Evolutionary conservation across 2,113 vertebrate species (phyloP).

Genomic region (Castor canadensis): DNA sequence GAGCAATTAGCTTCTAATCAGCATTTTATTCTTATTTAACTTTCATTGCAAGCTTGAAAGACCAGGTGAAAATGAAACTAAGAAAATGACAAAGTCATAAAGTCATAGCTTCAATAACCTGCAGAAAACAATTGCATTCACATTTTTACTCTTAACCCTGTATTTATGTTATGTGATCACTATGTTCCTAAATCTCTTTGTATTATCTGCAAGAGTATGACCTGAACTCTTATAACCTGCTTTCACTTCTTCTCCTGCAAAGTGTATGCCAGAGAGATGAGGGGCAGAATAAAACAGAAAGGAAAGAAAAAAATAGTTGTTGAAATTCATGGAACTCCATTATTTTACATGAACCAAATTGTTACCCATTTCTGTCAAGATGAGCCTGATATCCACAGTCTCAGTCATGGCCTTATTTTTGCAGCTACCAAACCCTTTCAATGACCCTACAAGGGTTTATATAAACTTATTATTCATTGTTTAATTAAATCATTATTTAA

Average conservation of each 20-base stretch:
- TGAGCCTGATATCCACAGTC: background rate
- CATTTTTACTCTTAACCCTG: background rate
- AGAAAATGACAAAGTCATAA: background rate
- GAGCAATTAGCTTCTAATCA: background rate
- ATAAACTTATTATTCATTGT: background rate
- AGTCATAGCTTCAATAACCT: background rate
- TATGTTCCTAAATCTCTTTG: background rate
- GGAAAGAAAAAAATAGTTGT: background rate
- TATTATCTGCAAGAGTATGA: background rate
- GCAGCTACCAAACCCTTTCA: background rate
- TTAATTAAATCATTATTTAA: background rate
- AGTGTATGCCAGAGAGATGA: background rate
- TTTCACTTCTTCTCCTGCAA: background rate
- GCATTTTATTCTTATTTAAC: background rate
- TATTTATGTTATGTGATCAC: background rate
- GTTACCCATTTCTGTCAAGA: background rate
- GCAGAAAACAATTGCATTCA: background rate
- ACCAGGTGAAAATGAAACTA: background rate
- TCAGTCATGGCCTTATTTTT: background rate
- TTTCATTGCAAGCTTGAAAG: slow-evolving; percentile 4
- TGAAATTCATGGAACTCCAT: background rate
- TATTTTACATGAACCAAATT: background rate
- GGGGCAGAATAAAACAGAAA: background rate
- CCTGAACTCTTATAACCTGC: background rate
- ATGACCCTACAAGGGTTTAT: background rate